Evolutionary conservation across 2,113 vertebrate species (phyloP).

Genomic region (Ursus arctos): DNA sequence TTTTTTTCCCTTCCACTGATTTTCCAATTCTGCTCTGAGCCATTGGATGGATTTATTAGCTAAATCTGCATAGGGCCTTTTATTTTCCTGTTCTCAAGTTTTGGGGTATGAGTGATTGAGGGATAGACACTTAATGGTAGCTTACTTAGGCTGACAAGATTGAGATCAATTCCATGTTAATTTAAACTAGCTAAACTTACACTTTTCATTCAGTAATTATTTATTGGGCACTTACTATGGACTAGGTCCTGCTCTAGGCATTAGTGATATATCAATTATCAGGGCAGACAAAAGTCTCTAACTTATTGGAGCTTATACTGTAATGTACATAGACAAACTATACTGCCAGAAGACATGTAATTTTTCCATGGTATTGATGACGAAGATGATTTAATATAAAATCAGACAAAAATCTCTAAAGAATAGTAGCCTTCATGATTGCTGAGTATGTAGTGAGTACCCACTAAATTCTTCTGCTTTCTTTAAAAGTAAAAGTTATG

Average conservation of each 20-base stretch:
- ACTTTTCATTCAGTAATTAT: slow-evolving; percentile 29
- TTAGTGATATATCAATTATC: neutral
- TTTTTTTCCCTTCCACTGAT: neutral
- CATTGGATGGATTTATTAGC: neutral
- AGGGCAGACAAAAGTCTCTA: neutral
- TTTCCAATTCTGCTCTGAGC: slow-evolving; percentile 17
- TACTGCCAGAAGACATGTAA: neutral
- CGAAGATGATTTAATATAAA: slow-evolving; percentile 40
- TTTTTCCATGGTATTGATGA: neutral
- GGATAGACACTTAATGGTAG: neutral
- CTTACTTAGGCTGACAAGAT: neutral
- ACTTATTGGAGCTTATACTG: neutral
- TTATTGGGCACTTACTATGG: neutral
- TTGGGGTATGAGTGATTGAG: neutral
- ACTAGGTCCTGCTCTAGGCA: neutral
- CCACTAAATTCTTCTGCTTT: neutral
- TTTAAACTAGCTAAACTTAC: neutral
- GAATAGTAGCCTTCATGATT: neutral
- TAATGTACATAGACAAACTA: neutral
- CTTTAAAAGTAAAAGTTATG: neutral
- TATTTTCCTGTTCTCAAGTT: slow-evolving; percentile 23
- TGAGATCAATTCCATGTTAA: neutral
- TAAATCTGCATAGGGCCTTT: neutral
- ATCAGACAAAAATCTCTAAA: neutral
- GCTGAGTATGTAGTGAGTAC: neutral